Conservation (phyloP, 2,113 vertebrate species). For the Irena cyanogastra region DNA sequence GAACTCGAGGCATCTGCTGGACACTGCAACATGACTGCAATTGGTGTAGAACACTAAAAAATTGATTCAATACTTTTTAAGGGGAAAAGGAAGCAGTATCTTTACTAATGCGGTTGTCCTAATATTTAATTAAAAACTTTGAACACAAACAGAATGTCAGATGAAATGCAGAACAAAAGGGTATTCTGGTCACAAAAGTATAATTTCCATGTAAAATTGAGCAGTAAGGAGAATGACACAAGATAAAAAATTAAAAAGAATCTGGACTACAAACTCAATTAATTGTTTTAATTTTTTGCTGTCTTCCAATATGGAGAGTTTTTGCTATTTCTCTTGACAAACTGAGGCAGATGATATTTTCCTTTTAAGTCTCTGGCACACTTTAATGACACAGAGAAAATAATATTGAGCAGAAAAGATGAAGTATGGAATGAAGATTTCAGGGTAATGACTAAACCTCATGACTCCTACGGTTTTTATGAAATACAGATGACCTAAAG, state of each 20-base stretch:
- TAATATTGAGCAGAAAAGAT: neutral
- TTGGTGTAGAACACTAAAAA: neutral
- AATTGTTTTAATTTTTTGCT: neutral
- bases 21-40: neutral
- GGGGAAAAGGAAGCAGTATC: neutral
- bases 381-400: neutral
- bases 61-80: neutral
- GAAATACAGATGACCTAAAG: conserved; percentile 37
- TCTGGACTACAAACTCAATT: neutral
- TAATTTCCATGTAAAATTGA: neutral
- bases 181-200: neutral
- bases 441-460: neutral
- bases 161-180: conserved; percentile 4
- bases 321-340: neutral
- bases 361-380: neutral
- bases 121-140: conserved; percentile 44
- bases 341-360: neutral
- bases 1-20: neutral
- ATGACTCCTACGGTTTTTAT: neutral
- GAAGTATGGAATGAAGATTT: neutral
- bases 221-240: neutral
- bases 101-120: neutral
- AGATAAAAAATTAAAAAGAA: conserved; percentile 13
- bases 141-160: neutral
- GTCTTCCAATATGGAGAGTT: neutral